These are phyloP conservation scores for Drosophila nigromelanica DNA, from an alignment of 1,140 invertebrate genomes.

Conservation along the genomic window DNA sequence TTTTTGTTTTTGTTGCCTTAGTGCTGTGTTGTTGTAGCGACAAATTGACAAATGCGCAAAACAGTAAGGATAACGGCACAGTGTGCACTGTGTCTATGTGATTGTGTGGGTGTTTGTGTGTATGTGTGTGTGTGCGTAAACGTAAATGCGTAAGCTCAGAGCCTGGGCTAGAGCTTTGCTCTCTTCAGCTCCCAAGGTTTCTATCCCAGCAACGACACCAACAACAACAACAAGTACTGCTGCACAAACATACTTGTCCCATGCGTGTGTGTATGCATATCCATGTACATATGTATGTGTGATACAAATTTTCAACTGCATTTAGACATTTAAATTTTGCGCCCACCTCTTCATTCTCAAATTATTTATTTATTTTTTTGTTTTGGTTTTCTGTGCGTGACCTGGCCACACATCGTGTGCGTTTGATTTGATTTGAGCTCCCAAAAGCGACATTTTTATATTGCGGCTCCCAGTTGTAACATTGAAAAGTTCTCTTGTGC, in stretches of 20 bases:
- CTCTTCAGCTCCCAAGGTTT: conserved; percentile 30
- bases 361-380: background rate
- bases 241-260: conserved; percentile 28
- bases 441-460: conserved; percentile 43
- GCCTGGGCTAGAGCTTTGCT: conserved; percentile 43
- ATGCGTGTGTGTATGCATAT: conserved; percentile 5
- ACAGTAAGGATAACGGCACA: conserved; percentile 51
- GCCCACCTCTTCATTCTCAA: background rate
- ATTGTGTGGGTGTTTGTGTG: conserved; percentile 16
- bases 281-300: conserved; percentile 25
- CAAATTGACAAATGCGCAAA: conserved; percentile 61
- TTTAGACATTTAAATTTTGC: conserved; percentile 36
- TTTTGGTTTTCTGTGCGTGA: conserved; percentile 27
- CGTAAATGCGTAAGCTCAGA: conserved; percentile 74
- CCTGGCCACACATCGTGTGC: conserved; percentile 25
- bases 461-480: conserved; percentile 43
- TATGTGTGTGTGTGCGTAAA: conserved; percentile 51
- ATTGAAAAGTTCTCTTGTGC: conserved; percentile 39
- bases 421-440: conserved; percentile 48
- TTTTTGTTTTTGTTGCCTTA: conserved; percentile 47
- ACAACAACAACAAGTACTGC: conserved; percentile 33
- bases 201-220: conserved; percentile 29
- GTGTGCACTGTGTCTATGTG: conserved; percentile 9
- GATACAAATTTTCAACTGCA: conserved; percentile 63
- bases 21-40: conserved; percentile 24